Conservation (phyloP, 2,888 invertebrate genomes). For the Andrena praecox region DNA sequence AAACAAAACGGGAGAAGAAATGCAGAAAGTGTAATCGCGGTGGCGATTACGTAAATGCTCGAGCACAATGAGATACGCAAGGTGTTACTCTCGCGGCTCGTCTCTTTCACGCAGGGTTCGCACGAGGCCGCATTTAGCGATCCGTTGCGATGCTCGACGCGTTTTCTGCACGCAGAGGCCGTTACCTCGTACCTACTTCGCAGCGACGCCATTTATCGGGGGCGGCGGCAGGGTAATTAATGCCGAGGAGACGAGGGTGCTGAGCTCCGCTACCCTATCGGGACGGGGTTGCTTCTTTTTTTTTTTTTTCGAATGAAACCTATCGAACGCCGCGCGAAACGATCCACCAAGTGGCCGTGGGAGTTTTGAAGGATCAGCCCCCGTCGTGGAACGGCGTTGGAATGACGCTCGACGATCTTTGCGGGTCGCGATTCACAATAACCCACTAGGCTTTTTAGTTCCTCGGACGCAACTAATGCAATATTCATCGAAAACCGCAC, state of each 20-base stretch:
- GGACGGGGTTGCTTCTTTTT: background rate
- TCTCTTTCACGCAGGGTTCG: constrained; percentile 32
- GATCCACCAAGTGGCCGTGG: too few relatives aligned
- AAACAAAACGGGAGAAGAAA: constrained; percentile 46
- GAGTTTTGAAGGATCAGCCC: background rate
- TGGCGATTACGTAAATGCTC: constrained; percentile 59
- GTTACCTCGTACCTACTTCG: constrained; percentile 45
- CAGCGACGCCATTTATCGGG: constrained; percentile 42
- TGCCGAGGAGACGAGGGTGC: constrained; percentile 20
- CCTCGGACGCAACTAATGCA: background rate
- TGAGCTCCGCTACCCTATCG: constrained; percentile 3
- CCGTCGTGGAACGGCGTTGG: too few relatives aligned
- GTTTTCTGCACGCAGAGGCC: constrained; percentile 35
- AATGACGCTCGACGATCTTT: too few relatives aligned
- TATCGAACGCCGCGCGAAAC: background rate
- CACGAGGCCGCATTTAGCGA: constrained; percentile 40
- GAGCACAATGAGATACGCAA: constrained; percentile 59
- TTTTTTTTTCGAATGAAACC: background rate
- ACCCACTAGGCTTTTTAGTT: background rate
- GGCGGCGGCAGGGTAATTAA: constrained; percentile 33
- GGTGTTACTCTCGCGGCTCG: constrained; percentile 52
- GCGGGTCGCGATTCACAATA: too few relatives aligned
- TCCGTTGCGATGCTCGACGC: constrained; percentile 26
- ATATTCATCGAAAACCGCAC: background rate
- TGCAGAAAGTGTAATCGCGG: constrained; percentile 56